Conservation (phyloP, 2,113 vertebrate species). For the Hassar affinis region DNA sequence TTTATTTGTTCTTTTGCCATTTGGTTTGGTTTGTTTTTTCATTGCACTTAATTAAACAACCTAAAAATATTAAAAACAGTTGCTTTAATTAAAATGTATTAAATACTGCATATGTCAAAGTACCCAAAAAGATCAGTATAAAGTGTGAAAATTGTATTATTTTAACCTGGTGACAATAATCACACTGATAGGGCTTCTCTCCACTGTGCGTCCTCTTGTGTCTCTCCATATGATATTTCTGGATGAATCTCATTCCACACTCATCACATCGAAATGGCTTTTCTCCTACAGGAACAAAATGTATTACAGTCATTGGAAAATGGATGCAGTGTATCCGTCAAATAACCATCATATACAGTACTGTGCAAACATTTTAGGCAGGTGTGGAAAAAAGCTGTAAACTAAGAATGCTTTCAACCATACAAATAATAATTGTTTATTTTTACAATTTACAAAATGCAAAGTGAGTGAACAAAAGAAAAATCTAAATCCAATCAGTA, state of each 20-base stretch:
- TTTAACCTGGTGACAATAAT: slow-evolving; percentile 95
- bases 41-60: not conserved
- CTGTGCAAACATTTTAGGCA: too few species aligned
- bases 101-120: not conserved
- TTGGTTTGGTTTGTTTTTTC: not conserved
- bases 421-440: too few species aligned
- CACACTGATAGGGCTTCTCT: slow-evolving; percentile 98
- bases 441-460: too few species aligned
- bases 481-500: too few species aligned
- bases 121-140: not conserved
- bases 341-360: too few species aligned
- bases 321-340: not conserved
- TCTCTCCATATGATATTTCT: slow-evolving; percentile 99
- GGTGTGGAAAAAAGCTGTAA: too few species aligned
- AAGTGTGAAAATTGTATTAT: not conserved
- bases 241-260: slow-evolving; percentile 98
- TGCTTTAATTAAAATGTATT: not conserved
- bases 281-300: slow-evolving; percentile 76
- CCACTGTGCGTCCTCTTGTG: slow-evolving; percentile 99
- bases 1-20: not conserved
- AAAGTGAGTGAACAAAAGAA: too few species aligned
- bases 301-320: not conserved
- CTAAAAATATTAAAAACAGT: not conserved
- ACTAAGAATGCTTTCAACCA: too few species aligned
- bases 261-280: slow-evolving; percentile 98